phyloP scores from a whole-genome alignment of 2,113 vertebrate species.

The Thalassarche chlororhynchos region DNA sequence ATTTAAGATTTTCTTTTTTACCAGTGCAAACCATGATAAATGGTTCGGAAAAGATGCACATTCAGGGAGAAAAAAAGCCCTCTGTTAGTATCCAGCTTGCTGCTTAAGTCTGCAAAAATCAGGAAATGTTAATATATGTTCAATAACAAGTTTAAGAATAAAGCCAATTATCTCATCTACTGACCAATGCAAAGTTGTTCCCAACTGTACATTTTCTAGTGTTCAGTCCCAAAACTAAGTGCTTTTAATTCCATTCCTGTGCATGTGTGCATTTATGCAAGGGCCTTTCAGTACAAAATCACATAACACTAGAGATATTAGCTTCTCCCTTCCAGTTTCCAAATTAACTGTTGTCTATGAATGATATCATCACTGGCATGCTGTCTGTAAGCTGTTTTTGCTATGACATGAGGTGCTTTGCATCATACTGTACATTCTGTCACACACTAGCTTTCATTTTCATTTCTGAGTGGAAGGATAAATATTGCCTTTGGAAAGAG shows the following conservation, averaged over 20 bases:
- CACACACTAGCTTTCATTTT: slow-evolving; percentile 64
- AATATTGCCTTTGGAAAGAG: slow-evolving; percentile 62
- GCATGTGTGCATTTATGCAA: not conserved
- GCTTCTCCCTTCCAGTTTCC: slow-evolving; percentile 41
- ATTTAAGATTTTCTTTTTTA: slow-evolving; percentile 4
- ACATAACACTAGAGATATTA: slow-evolving; percentile 31
- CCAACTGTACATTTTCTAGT: not conserved
- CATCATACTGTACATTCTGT: slow-evolving; percentile 24
- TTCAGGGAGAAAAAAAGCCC: not conserved
- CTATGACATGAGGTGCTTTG: slow-evolving; percentile 47
- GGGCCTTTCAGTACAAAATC: slow-evolving; percentile 39
- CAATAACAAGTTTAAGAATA: not conserved
- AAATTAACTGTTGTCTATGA: slow-evolving; percentile 38
- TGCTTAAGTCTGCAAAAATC: not conserved
- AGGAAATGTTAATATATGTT: not conserved
- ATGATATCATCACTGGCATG: slow-evolving; percentile 33
- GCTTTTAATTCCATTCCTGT: not conserved
- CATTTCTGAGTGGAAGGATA: slow-evolving; percentile 63
- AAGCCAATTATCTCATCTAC: not conserved
- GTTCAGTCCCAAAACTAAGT: not conserved
- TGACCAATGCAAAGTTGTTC: not conserved
- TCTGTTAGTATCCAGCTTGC: not conserved
- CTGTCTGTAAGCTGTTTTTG: slow-evolving; percentile 22
- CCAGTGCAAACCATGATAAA: not conserved
- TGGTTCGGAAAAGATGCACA: not conserved